Base-by-base conservation (phyloP, 1,140 invertebrate species). In the Lasioglossum albipes region DNA sequence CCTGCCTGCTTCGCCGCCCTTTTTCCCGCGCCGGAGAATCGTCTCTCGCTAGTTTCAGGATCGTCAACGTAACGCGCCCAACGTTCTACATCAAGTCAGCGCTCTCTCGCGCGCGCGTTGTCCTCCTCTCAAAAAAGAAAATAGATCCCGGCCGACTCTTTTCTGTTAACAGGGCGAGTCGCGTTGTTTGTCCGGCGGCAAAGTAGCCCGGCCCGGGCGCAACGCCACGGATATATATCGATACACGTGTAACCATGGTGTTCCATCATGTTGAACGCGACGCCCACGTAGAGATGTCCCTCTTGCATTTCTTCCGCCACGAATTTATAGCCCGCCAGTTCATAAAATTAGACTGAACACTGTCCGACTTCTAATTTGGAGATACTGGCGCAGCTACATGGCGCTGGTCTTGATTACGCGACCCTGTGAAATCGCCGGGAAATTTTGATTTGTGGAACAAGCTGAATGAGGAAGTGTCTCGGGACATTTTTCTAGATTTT, bases 1-100 rank as follows among this genome's bases (percentile, higher is more conserved):
- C 80, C 59, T 74, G 59, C 62, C 64, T 74, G 62, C 62, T 70
- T 77, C 70, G 72, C 64, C 70, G 7, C 75, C 62, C 59, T 67
- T 71, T 73, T 61, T 61, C 52, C 81, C 68, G 67, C 84, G 57
- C 81, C 68, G 67, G 84, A 68, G 78, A 84, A 87, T 88, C 81
- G 81, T 80, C 80, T 80, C 80, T 78, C 74, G 65, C 75, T 74
- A 80, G 75, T 82, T 62, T 75, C 84, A 54, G 68, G 78, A 81
- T 84, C 81, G 84, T 70, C 81, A 74, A 73, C 84, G 74, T 76
- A 81, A 83, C 81, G 77, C 10, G 45, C 9, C 45, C 45, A 10
- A 12, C 45, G 20, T 78, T 54, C 84, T 71, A 83, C 84, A 80
- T 62, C 49, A 80, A 41, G 36, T 41, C 41, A 61, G 20, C 54